Evolutionary conservation across 2,888 invertebrate genomes (phyloP).

Genomic region (Caenorhabditis sp.): DNA sequence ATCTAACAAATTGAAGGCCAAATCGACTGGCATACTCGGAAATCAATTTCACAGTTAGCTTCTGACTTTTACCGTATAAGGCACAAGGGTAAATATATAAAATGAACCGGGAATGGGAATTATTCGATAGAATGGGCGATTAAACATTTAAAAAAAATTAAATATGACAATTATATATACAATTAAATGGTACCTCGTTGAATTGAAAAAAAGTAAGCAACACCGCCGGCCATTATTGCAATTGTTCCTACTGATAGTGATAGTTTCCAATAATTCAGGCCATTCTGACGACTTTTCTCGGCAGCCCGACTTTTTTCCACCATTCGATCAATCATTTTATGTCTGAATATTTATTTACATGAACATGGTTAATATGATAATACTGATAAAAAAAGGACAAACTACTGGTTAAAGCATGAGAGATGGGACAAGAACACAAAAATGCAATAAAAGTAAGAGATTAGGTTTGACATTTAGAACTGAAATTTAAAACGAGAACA

Average conservation of each 20-base stretch:
- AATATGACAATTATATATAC: neutral
- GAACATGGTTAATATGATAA: neutral
- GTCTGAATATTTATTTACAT: constrained; percentile 29
- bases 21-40: too few relatives aligned
- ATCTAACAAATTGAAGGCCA: neutral
- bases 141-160: neutral
- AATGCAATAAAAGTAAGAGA: neutral
- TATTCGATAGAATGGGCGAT: neutral
- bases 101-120: too few relatives aligned
- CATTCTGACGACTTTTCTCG: constrained; percentile 9
- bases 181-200: neutral
- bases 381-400: neutral
- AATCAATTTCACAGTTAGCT: too few relatives aligned
- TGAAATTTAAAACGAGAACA: neutral
- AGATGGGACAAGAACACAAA: neutral
- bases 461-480: neutral
- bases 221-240: neutral
- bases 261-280: constrained; percentile 10
- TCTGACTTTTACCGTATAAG: neutral
- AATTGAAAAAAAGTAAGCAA: neutral
- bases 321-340: constrained; percentile 47
- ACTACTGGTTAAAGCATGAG: neutral
- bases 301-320: constrained; percentile 40
- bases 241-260: constrained; percentile 27
- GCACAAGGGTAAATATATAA: neutral